These are phyloP conservation scores for Halesus radiatus DNA, from an alignment of 1,140 invertebrate genomes.

Conservation along the genomic window DNA sequence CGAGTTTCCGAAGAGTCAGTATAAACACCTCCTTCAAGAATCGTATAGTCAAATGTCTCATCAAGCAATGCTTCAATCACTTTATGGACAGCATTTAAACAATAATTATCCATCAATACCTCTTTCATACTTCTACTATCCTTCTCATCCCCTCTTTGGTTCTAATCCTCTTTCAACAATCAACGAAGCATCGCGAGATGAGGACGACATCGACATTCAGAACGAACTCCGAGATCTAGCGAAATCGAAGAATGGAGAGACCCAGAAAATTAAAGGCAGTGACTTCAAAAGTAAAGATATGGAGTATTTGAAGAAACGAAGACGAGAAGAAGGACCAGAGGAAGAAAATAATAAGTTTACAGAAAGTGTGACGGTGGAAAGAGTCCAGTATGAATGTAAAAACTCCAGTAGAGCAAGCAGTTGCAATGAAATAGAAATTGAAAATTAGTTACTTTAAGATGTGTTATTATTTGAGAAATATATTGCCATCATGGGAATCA, in stretches of 20 bases:
- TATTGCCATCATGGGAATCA: too few species aligned
- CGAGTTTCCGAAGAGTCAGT: conserved; percentile 68
- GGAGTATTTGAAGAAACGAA: conserved; percentile 50
- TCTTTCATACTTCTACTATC: conserved; percentile 68
- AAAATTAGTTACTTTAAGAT: conserved; percentile 61
- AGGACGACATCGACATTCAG: conserved; percentile 48
- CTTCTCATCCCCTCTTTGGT: conserved; percentile 64
- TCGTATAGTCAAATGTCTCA: conserved; percentile 59
- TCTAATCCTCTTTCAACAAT: conserved; percentile 60
- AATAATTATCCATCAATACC: conserved; percentile 66
- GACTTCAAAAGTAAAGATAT: conserved; percentile 48
- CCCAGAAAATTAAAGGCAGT: conserved; percentile 7
- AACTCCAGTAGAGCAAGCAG: conserved; percentile 67
- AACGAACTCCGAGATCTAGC: conserved; percentile 47
- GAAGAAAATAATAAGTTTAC: conserved; percentile 18
- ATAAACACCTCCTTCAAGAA: conserved; percentile 67
- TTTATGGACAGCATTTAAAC: conserved; percentile 67
- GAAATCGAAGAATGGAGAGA: conserved; percentile 40
- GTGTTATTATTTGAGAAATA: too few species aligned
- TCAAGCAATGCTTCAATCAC: conserved; percentile 66
- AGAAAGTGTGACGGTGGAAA: conserved; percentile 37
- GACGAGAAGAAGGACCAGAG: conserved; percentile 41
- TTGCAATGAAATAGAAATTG: conserved; percentile 69
- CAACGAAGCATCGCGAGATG: conserved; percentile 43
- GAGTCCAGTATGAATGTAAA: conserved; percentile 60